phyloP scores from a whole-genome alignment of 2,113 vertebrate genomes.

The Grus americana region DNA sequence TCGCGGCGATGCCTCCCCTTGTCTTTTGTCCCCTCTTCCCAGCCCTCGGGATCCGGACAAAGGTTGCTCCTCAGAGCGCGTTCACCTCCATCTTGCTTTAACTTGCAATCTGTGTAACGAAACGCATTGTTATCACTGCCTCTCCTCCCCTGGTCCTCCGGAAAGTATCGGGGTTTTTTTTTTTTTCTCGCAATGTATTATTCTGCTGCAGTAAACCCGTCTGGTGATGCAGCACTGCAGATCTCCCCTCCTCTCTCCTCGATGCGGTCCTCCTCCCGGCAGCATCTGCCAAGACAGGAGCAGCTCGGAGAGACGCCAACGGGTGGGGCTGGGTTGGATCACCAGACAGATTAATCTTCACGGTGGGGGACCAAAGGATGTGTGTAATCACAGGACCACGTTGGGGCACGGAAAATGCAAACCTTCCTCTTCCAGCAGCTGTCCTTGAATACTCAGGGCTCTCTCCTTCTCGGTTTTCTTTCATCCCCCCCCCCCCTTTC shows the following conservation, averaged over 20 bases:
- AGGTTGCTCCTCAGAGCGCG: not conserved
- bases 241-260: conserved; percentile 22
- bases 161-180: not conserved
- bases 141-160: not conserved
- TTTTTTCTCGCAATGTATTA: not conserved
- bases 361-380: not conserved
- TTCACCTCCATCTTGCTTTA: not conserved
- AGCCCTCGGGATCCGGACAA: not conserved
- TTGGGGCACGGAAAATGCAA: not conserved
- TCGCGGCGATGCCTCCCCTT: not conserved
- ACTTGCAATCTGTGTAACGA: fast-evolving
- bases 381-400: not conserved
- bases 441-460: not conserved
- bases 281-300: conserved; percentile 49
- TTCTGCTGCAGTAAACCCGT: conserved; percentile 40
- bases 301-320: conserved; percentile 27
- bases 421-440: conserved; percentile 10
- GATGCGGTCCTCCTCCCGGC: conserved; percentile 6
- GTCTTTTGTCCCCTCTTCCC: conserved; percentile 22
- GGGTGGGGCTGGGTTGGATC: conserved; percentile 47
- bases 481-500: not conserved
- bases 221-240: conserved; percentile 62
- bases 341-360: conserved; percentile 10
- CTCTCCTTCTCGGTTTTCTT: not conserved
- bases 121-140: fast-evolving